A percentile compares a stretch with the other conserved stretches of the same genome.
Conservation (phyloP, 2,113 vertebrate species). For the Hucho hucho region DNA sequence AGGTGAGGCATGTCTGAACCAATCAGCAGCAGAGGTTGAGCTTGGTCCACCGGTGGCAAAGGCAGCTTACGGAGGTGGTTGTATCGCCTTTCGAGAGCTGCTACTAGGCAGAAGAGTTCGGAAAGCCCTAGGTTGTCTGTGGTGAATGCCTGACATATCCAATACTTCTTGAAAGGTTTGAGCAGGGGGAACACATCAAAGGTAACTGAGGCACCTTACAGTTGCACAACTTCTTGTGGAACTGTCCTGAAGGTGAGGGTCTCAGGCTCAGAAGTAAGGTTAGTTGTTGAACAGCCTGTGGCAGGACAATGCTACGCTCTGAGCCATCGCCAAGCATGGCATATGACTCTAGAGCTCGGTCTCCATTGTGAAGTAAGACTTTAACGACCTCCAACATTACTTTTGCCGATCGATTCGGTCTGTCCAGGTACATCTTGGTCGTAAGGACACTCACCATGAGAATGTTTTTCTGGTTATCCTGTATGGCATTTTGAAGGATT, state of each 20-base stretch:
- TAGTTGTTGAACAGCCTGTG: not conserved
- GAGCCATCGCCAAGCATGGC: not conserved
- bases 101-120: conserved; percentile 1
- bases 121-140: conserved; percentile 2
- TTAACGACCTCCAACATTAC: conserved; percentile 22
- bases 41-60: not conserved
- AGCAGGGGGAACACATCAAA: not conserved
- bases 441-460: not conserved
- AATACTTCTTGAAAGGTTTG: not conserved
- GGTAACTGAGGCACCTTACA: conserved; percentile 11
- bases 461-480: not conserved
- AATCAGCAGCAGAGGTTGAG: not conserved
- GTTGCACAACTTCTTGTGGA: conserved; percentile 4
- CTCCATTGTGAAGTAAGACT: not conserved
- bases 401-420: not conserved
- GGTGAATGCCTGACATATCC: conserved; percentile 6
- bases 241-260: conserved; percentile 4
- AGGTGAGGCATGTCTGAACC: not conserved
- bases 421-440: conserved; percentile 10
- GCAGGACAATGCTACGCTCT: not conserved
- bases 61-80: too few species aligned
- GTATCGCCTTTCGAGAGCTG: conserved; percentile 1
- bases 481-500: too few species aligned
- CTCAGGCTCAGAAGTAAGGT: not conserved
- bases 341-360: too few species aligned